Base-by-base conservation (phyloP, 2,113 vertebrate genomes). In the Laticauda colubrina region DNA sequence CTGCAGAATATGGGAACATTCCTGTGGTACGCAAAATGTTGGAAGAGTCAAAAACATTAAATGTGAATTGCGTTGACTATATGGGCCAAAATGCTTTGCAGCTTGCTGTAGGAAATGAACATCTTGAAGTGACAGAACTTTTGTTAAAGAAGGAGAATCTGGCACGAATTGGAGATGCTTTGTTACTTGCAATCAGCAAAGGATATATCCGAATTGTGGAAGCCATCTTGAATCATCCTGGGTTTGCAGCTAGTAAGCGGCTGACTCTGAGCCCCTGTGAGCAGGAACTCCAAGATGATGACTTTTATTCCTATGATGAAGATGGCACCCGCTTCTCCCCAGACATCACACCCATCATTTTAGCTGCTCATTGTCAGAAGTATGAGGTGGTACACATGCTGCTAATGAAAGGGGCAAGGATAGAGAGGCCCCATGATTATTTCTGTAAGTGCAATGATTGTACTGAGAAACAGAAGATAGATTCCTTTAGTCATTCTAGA, bases 241-340 rank as follows among this genome's bases (percentile, higher is more conserved):
- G 98, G 85, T 98, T 98, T 96, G 97, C 96, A 0, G 97, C 98
- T 93, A 98, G 97, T 88, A 97, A 97, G 91, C 97, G 98, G 93
- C 97, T 99, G 93, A 98, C 98, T 23, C 98, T 98, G 18, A 98
- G 98, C 95, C 98, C 98, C 20, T 97, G 98, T 23, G 98, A 98
- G 96, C 98, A 98, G 96, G 98, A 98, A 95, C 96, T 98, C 90
- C 98, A 97, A 94, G 98, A 98, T 94, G 98, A 98, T 94, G 98
- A 98, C 96, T 99, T 99, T 95, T 99, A 98, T 94, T 98, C 98
- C 3, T 98, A 99, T n/a, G 98, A 98, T 0, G 98, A 99, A 97
- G 98, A 99, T 92, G 98, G 98, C 92, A 99, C 98, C 3, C 98
- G 98, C 94, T 99, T 99, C 95, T 99, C 98, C 39, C 98, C 98